These are phyloP conservation scores for Poeciliopsis turneri DNA, from an alignment of 2,797 vertebrate species.

Conservation along the genomic window DNA sequence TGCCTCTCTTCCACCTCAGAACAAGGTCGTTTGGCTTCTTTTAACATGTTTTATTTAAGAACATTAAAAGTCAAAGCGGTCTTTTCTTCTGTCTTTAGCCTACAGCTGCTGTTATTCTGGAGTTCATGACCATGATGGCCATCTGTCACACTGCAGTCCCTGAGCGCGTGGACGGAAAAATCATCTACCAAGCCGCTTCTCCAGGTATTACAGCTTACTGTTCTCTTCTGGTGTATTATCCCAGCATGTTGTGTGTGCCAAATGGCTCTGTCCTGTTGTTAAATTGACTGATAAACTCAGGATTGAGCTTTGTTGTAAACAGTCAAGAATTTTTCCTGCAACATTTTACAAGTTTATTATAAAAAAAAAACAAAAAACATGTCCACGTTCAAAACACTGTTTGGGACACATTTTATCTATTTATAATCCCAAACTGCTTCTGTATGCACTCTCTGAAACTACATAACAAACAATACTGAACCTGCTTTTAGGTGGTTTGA, in stretches of 20 bases:
- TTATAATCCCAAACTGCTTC: not conserved
- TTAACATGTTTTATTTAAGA: conserved; percentile 45
- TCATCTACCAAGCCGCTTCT: conserved; percentile 95
- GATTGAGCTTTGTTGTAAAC: not conserved
- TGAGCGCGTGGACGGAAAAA: conserved; percentile 86
- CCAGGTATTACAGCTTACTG: conserved; percentile 84
- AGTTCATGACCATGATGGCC: conserved; percentile 99
- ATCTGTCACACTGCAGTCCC: conserved; percentile 98
- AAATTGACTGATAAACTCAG: not conserved
- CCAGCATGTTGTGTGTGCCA: not conserved
- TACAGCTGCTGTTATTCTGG: conserved; percentile 92
- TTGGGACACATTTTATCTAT: not conserved
- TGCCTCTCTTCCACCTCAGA: not conserved
- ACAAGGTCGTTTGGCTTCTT: conserved; percentile 21
- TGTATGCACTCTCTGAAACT: conserved; percentile 6
- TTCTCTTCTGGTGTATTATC: not conserved
- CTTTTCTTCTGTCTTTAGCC: conserved; percentile 80
- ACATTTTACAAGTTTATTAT: not conserved
- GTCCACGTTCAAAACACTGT: not conserved
- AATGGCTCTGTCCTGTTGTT: not conserved
- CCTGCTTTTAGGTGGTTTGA: conserved; percentile 31
- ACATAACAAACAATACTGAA: not conserved
- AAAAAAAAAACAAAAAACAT: not conserved
- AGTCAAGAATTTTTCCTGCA: not conserved
- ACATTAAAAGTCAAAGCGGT: conserved; percentile 50